Percentiles rank a stretch among this genome's conserved stretches.
These are phyloP conservation scores for Mirza zaza DNA, from an alignment of 2,113 vertebrate species.

Conservation along the genomic window DNA sequence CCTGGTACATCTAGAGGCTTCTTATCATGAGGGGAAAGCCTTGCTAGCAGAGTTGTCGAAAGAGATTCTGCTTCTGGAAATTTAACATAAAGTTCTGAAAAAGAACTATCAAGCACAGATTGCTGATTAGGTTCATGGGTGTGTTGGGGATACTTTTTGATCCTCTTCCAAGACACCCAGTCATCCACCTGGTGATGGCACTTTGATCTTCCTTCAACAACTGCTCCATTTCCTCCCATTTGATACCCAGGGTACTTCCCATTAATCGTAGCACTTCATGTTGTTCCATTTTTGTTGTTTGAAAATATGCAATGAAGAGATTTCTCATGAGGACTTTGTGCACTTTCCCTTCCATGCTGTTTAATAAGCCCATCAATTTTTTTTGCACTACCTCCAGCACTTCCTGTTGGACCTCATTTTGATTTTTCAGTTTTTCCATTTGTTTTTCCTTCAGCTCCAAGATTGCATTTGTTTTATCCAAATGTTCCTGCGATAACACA, in stretches of 20 bases:
- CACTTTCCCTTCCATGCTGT: conserved; percentile 93
- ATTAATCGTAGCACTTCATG: conserved; percentile 87
- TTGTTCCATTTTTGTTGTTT: conserved; percentile 88
- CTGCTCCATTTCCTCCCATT: conserved; percentile 86
- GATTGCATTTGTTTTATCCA: too few species aligned
- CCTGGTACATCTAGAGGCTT: too few species aligned
- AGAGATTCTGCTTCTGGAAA: conserved; percentile 90
- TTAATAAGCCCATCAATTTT: conserved; percentile 91
- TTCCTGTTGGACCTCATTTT: conserved; percentile 88
- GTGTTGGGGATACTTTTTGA: background rate
- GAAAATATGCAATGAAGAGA: conserved; percentile 92
- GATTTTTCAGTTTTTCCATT: conserved; percentile 87
- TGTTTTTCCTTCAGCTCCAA: conserved; percentile 88
- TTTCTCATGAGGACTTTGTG: conserved; percentile 93
- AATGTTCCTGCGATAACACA: too few species aligned
- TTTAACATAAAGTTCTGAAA: background rate
- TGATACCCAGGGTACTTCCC: conserved; percentile 90
- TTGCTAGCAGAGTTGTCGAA: conserved; percentile 86
- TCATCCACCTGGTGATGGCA: background rate
- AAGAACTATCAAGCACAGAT: background rate
- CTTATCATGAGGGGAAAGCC: conserved; percentile 84
- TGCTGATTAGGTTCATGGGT: background rate
- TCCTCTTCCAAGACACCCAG: background rate
- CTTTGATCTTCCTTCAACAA: background rate
- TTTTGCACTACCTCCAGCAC: conserved; percentile 93